Evolutionary conservation across 1,140 invertebrate species (phyloP), one percentile per base, ranked within the genome.

Genomic region (Oreohelix idahoensis): DNA sequence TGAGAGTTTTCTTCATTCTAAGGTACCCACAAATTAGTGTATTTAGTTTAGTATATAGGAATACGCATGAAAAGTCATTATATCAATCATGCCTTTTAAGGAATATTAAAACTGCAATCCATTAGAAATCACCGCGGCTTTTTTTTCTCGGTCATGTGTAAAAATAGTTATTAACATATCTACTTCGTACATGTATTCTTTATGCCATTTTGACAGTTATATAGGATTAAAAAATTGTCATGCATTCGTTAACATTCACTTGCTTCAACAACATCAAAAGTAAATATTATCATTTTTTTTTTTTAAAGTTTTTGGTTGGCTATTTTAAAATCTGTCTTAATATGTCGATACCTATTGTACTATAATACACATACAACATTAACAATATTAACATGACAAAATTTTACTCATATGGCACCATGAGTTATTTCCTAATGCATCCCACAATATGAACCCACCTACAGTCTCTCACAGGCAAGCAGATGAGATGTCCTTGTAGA

Each of bases 231-330:
- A 73, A 73, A 42, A 73, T 42, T 73, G 5, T 45, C 36, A 42
- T 17, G 2, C 42, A 23, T 42, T 1, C 71, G 39, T 13, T 42
- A 39, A 42, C 71, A 73, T 39, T 42, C 71, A 73, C 38, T 5
- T n/a, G 5, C 11, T 38, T 73, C n/a, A 42, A 45, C 42, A 39
- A 73, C 71, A 73, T 42, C 29, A 26, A 39, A 73, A 38, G 36
- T 73, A 23, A 73, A 73, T 73, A 45, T 39, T 42, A 23, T 42
- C 38, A 73, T 32, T 42, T 73, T 45, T 73, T 73, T 39, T 73
- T 73, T 15, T 42, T 73, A 45, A 42, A 23, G 39, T 35, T 36
- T 35, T 35, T 38, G 42, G 29, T 73, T 73, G 10, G 2, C 38
- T 26, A 42, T 73, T 73, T 39, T 32, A 32, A 32, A 32, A 35